A percentile compares a stretch with the other conserved stretches of the same genome.
phyloP scores from a whole-genome alignment of 2,113 vertebrate species.

The Blennius ocellaris region DNA sequence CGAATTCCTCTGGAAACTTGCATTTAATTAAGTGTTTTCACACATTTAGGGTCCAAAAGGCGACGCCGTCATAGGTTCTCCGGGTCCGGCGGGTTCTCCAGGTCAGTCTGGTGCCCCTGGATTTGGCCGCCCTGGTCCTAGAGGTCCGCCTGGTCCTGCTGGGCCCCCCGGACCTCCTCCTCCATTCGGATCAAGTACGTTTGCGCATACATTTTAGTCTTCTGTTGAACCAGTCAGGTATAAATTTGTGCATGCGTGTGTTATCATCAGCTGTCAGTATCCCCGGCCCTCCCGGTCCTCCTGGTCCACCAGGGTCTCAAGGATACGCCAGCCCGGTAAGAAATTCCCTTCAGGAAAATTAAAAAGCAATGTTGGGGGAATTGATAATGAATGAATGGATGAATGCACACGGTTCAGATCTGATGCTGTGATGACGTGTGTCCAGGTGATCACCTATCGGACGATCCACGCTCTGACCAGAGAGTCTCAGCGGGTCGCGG shows the following conservation, averaged over 20 bases:
- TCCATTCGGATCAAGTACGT: constrained; percentile 83
- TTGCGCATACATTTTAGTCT: not conserved
- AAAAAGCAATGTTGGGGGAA: not conserved
- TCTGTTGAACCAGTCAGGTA: not conserved
- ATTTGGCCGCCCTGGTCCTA: constrained; percentile 86
- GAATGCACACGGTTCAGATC: not conserved
- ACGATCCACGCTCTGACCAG: constrained; percentile 84
- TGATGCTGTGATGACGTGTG: constrained; percentile 21
- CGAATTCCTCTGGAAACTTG: too few species aligned
- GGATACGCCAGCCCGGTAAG: constrained; percentile 87
- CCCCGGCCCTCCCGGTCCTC: constrained; percentile 91
- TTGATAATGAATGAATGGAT: not conserved
- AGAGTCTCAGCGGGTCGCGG: constrained; percentile 82
- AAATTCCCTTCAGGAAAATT: not conserved
- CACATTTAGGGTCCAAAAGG: constrained; percentile 91
- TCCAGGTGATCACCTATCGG: constrained; percentile 85
- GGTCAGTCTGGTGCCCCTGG: constrained; percentile 89
- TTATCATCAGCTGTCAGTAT: constrained; percentile 78
- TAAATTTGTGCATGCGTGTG: not conserved
- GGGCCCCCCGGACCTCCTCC: constrained; percentile 84
- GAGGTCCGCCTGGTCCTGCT: constrained; percentile 88
- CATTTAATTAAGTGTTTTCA: too few species aligned
- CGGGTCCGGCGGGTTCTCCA: constrained; percentile 87
- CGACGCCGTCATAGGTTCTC: constrained; percentile 87
- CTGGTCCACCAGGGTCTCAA: constrained; percentile 87